phyloP scores from a whole-genome alignment of 37 sponge, comb jelly and placozoan species.

The Oopsacas minuta region DNA sequence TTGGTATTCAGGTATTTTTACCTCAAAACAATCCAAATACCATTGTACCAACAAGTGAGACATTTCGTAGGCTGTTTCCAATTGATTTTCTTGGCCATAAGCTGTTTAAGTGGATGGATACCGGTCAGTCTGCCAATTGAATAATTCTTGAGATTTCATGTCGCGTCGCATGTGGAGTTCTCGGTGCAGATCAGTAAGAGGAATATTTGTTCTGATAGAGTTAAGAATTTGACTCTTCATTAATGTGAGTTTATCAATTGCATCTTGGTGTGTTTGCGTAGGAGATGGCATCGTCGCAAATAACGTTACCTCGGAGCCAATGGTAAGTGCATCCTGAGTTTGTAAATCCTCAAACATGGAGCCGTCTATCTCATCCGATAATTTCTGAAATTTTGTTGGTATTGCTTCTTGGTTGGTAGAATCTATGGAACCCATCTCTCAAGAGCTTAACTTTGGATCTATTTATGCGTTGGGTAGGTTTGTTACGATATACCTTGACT shows the following conservation, averaged over 20 bases:
- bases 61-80: too few species aligned
- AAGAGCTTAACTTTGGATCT: slow-evolving; percentile 17
- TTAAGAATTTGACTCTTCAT: not conserved
- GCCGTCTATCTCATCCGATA: not conserved
- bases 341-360: not conserved
- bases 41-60: too few species aligned
- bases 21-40: too few species aligned
- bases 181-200: not conserved
- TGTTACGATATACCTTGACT: not conserved
- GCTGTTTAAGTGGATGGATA: not conserved
- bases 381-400: not conserved
- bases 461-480: not conserved
- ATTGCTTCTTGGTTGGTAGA: not conserved
- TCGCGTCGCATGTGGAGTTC: not conserved
- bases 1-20: too few species aligned
- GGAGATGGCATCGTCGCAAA: not conserved
- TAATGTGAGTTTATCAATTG: not conserved
- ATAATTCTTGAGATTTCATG: not conserved
- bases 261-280: not conserved
- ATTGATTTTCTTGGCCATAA: too few species aligned
- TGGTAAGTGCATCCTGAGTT: not conserved
- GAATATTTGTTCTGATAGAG: not conserved
- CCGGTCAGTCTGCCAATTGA: not conserved
- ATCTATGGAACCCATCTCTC: too few species aligned
- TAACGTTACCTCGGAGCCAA: not conserved